Percentiles rank a stretch among this genome's conserved stretches.
Conservation (phyloP, 2,113 vertebrate genomes). For the Cavia aperea region DNA sequence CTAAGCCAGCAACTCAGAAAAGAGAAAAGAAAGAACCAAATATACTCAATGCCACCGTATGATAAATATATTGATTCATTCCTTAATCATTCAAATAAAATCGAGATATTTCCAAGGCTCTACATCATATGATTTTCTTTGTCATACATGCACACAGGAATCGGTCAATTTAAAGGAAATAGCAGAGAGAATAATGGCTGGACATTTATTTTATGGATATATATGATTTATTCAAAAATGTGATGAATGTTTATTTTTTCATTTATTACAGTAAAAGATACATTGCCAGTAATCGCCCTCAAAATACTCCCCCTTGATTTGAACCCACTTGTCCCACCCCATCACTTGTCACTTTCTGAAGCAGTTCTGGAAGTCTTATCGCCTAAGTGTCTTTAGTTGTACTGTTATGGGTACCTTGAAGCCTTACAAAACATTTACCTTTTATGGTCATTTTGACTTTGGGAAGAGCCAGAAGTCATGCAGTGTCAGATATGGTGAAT, state of each 20-base stretch:
- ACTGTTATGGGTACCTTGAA: background rate
- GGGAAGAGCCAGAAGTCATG: background rate
- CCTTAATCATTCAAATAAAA: constrained; percentile 32
- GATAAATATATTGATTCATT: background rate
- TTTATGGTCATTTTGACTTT: background rate
- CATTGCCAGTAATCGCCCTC: background rate
- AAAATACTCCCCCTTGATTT: background rate
- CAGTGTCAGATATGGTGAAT: background rate
- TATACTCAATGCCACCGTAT: background rate
- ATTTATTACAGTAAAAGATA: background rate
- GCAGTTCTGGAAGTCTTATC: background rate
- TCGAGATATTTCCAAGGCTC: background rate
- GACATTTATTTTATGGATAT: background rate
- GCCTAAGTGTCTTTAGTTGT: background rate
- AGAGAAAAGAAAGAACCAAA: background rate
- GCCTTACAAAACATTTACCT: background rate
- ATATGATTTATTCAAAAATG: background rate
- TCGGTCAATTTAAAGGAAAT: background rate
- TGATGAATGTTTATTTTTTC: background rate
- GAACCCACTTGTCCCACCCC: background rate
- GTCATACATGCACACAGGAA: background rate
- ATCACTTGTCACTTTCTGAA: background rate
- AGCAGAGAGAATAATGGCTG: background rate
- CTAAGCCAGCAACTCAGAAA: constrained; percentile 11
- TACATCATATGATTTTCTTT: background rate